These are phyloP conservation scores for Ophion obscuratus DNA, from an alignment of 2,888 invertebrate species.

Conservation along the genomic window DNA sequence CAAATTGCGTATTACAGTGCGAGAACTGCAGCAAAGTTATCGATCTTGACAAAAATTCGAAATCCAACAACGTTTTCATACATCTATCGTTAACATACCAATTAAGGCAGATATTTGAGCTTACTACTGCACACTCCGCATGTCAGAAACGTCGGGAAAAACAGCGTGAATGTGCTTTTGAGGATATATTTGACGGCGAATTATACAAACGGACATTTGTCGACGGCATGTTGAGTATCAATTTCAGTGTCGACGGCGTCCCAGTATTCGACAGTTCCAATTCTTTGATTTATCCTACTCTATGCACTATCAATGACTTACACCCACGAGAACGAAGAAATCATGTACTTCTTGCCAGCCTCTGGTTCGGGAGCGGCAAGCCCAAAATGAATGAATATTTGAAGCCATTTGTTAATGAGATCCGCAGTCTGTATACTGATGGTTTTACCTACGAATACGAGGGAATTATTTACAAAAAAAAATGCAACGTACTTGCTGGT, in stretches of 20 bases:
- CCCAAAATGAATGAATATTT: constrained; percentile 47
- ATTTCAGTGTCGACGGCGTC: constrained; percentile 42
- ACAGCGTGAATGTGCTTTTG: constrained; percentile 38
- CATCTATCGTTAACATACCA: constrained; percentile 27
- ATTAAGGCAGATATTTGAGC: constrained; percentile 38
- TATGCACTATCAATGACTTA: constrained; percentile 52
- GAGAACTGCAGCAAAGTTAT: constrained; percentile 25
- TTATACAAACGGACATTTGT: no score
- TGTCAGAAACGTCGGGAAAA: constrained; percentile 30
- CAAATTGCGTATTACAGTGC: constrained; percentile 16
- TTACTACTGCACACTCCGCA: constrained; percentile 27
- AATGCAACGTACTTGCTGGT: no score
- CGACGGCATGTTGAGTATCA: no score
- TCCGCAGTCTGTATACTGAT: no score
- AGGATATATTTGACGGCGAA: constrained; percentile 49
- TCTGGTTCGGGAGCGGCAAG: constrained; percentile 53
- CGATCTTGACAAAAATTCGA: neutral
- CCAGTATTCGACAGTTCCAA: constrained; percentile 53
- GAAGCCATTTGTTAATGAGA: constrained; percentile 34
- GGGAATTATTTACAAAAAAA: no score
- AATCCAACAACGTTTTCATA: constrained; percentile 29
- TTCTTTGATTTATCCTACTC: constrained; percentile 36
- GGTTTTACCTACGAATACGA: no score
- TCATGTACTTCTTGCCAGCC: constrained; percentile 23
- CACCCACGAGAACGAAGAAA: constrained; percentile 28